These are phyloP conservation scores for Hypomesus transpacificus DNA, from an alignment of 2,113 vertebrate species.

Conservation along the genomic window DNA sequence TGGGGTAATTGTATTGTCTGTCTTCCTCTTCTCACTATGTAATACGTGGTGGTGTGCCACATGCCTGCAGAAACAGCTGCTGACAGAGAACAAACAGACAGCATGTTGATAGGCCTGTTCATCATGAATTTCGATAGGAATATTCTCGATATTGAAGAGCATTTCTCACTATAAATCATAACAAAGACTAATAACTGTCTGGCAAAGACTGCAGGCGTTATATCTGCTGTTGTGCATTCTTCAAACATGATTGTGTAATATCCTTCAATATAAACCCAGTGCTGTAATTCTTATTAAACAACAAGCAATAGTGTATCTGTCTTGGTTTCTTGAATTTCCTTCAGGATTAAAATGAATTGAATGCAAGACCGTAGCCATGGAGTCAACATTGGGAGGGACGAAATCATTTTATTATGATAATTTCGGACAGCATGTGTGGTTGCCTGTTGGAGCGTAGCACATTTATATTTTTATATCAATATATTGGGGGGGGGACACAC, in stretches of 20 bases:
- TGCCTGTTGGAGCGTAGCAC: no score
- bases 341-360: no score
- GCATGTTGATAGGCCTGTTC: slow-evolving; percentile 33
- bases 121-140: slow-evolving; percentile 33
- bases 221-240: background rate
- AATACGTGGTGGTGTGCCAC: background rate
- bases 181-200: background rate
- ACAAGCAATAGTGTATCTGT: no score
- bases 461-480: no score
- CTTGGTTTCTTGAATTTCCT: no score
- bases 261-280: no score
- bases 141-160: slow-evolving; percentile 20
- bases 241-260: background rate
- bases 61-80: slow-evolving; percentile 44
- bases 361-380: no score
- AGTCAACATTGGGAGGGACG: no score
- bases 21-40: background rate
- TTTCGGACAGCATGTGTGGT: no score
- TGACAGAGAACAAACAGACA: slow-evolving; percentile 25
- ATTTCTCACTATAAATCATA: slow-evolving; percentile 11
- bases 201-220: background rate
- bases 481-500: no score
- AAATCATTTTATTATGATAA: no score
- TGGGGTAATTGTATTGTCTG: background rate
- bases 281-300: no score